These are phyloP conservation scores for Neosalanx taihuensis DNA, from an alignment of 2,797 vertebrate genomes.

Conservation along the genomic window DNA sequence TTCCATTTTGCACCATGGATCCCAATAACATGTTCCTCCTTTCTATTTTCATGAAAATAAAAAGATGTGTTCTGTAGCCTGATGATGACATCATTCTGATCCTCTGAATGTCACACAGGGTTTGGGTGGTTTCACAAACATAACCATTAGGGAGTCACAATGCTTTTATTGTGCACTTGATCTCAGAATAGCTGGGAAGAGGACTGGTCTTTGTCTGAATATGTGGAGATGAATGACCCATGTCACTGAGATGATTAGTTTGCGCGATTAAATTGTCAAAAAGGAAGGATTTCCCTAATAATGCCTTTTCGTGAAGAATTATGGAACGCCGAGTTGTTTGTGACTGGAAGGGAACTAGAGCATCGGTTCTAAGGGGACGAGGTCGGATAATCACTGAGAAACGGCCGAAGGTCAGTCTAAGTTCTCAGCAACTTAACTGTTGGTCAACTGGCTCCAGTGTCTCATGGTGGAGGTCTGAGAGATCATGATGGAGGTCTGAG, in stretches of 20 bases:
- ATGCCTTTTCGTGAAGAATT: constrained; percentile 80
- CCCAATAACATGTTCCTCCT: constrained; percentile 32
- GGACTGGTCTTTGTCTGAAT: constrained; percentile 84
- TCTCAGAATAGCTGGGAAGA: constrained; percentile 87
- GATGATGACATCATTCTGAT: constrained; percentile 72
- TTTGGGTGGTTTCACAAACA: constrained; percentile 92
- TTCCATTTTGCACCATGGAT: constrained; percentile 42
- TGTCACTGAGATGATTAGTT: constrained; percentile 94
- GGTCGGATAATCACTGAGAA: constrained; percentile 42
- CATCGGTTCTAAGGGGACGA: constrained; percentile 54
- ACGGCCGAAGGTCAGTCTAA: constrained; percentile 73
- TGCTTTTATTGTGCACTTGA: constrained; percentile 84
- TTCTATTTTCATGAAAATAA: constrained; percentile 28
- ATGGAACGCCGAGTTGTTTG: constrained; percentile 77
- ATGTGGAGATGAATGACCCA: constrained; percentile 87
- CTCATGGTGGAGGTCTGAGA: constrained; percentile 32
- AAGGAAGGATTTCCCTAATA: constrained; percentile 87
- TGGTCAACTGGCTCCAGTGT: constrained; percentile 57
- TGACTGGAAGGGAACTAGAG: constrained; percentile 63
- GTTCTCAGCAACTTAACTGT: constrained; percentile 67
- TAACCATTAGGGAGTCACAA: constrained; percentile 87
- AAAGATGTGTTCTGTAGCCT: constrained; percentile 24
- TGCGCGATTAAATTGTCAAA: constrained; percentile 95
- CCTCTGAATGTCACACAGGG: constrained; percentile 79
- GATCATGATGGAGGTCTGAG: background rate